Conservation (phyloP, 2,113 vertebrate genomes). For the Chloropsis hardwickii region DNA sequence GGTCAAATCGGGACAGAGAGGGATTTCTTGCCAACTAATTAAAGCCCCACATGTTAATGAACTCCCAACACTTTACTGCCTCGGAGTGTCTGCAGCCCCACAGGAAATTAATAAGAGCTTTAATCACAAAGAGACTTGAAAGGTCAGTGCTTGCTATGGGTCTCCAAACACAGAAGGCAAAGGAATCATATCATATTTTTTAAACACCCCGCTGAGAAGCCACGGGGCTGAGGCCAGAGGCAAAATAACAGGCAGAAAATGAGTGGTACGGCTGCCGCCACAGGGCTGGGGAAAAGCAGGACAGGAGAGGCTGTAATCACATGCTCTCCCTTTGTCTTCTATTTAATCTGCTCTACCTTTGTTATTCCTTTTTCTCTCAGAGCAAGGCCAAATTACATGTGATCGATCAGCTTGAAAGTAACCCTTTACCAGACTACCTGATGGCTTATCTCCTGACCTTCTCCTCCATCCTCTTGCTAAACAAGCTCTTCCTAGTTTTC, state of each 20-base stretch:
- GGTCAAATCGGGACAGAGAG: constrained; percentile 46
- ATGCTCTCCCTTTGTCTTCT: neutral
- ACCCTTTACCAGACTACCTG: neutral
- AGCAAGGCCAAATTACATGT: neutral
- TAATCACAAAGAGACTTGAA: constrained; percentile 67
- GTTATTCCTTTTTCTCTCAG: neutral
- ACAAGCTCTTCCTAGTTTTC: neutral
- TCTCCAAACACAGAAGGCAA: constrained; percentile 57
- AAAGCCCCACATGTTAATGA: constrained; percentile 71
- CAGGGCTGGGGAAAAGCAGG: neutral
- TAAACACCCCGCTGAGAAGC: neutral
- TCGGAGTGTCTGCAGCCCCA: constrained; percentile 55
- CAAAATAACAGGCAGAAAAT: constrained; percentile 2
- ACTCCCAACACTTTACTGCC: constrained; percentile 57
- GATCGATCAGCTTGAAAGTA: neutral
- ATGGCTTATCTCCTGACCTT: neutral
- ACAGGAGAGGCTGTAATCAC: neutral
- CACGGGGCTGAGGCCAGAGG: neutral
- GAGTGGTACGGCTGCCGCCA: neutral
- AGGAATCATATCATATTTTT: constrained; percentile 37
- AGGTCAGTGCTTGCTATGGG: constrained; percentile 66
- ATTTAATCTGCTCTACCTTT: neutral
- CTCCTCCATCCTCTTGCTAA: constrained; percentile 2
- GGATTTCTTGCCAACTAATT: constrained; percentile 66
- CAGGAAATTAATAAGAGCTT: constrained; percentile 76